Conservation (phyloP, 2,113 vertebrate genomes). For the Esox niger region DNA sequence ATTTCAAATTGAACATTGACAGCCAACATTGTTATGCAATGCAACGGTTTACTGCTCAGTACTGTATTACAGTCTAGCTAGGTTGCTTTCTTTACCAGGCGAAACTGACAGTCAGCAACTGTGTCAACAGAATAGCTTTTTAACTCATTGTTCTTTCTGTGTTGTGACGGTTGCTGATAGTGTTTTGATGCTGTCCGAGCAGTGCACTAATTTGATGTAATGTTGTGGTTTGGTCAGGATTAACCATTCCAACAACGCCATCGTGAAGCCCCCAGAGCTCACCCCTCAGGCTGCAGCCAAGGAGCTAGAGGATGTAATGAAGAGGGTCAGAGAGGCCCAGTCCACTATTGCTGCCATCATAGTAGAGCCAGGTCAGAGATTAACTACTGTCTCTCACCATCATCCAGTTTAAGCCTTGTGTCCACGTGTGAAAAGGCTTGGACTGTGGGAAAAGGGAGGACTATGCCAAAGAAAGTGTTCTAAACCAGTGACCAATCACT, state of each 20-base stretch:
- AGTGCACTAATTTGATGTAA: neutral
- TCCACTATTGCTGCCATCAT: conserved; percentile 94
- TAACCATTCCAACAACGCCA: conserved; percentile 99
- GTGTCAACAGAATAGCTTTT: too few species aligned
- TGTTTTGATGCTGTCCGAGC: neutral
- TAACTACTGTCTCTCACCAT: neutral
- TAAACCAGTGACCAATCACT: neutral
- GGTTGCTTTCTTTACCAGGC: too few species aligned
- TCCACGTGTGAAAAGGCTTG: too few species aligned
- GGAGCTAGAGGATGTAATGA: conserved; percentile 96
- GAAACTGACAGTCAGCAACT: too few species aligned
- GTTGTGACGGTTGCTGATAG: too few species aligned
- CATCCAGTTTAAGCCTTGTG: too few species aligned
- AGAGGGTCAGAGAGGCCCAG: conserved; percentile 91
- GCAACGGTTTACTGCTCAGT: too few species aligned
- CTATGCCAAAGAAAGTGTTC: too few species aligned
- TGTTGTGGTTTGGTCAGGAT: conserved; percentile 76
- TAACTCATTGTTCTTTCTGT: too few species aligned
- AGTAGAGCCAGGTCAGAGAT: conserved; percentile 86
- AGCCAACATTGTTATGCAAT: neutral
- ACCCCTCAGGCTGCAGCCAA: conserved; percentile 96
- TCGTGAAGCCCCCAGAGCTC: conserved; percentile 96
- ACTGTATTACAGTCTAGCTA: too few species aligned
- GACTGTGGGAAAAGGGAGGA: too few species aligned
- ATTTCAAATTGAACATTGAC: neutral